phyloP scores from a whole-genome alignment of 2,113 vertebrate species.

The Sebastes schlegelii region DNA sequence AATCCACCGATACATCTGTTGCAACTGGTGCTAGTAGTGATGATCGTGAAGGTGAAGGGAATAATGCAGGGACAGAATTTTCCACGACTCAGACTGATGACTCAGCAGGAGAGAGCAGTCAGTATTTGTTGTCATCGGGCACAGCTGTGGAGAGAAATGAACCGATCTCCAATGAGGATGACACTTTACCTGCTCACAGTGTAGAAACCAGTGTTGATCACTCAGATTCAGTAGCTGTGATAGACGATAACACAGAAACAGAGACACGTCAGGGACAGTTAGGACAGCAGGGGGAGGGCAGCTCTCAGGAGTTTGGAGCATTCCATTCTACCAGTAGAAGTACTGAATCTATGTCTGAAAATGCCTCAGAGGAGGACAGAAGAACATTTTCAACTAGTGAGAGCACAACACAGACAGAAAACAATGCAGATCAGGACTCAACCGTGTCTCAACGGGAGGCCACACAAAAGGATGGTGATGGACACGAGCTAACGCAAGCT shows the following conservation, averaged over 20 bases:
- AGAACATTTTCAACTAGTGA: neutral
- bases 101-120: neutral
- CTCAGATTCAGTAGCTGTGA: neutral
- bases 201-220: neutral
- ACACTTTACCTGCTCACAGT: neutral
- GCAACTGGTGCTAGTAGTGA: neutral
- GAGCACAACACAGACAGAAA: slow-evolving; percentile 4
- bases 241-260: slow-evolving; percentile 5
- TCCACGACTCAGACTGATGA: neutral
- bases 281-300: neutral
- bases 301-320: neutral
- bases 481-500: neutral
- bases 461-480: neutral
- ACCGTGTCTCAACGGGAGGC: neutral
- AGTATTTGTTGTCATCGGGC: neutral
- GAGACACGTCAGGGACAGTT: slow-evolving; percentile 1
- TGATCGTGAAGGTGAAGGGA: neutral
- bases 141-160: neutral
- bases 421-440: neutral
- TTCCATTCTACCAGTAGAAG: neutral
- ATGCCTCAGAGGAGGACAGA: slow-evolving; percentile 9
- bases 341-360: slow-evolving; percentile 2
- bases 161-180: neutral
- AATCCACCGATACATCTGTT: neutral
- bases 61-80: neutral